Base-by-base conservation (phyloP, 53 echinoderm and acorn worm species). In the Astropecten irregularis region DNA sequence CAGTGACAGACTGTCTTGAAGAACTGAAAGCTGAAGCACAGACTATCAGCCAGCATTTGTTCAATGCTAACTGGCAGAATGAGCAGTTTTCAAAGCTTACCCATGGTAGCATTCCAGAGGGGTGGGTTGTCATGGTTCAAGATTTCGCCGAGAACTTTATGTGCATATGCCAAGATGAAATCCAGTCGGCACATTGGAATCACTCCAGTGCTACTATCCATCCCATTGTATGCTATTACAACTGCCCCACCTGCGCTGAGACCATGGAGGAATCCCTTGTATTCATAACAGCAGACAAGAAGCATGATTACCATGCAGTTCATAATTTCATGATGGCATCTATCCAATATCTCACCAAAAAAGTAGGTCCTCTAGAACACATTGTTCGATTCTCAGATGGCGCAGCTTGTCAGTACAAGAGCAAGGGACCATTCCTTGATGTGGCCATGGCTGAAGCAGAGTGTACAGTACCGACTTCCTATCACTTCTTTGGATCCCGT, bases 61-160 rank as follows among this genome's bases (percentile, higher is more conserved):
- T 92, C 36, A 81, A 57, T 22, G 85, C 85, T 63, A 27, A 67
- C 14, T 92, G 92, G 88, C 92, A 92, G 38, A 56, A 29, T 4
- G 0, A 29, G 6, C 71, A 92, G 31, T 88, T 52, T 38, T 1
- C 11, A 9, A 6, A 10, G 0, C 11, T 92, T 2, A 9, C 82
- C n/a, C 46, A 35, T 18, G 46, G 46, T 28, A 57, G 76, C 36
- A n/a, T n/a, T n/a, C 84, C 82, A 25, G 11, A 26, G 13, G 82
- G 73, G 0, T 82, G 82, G 19, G 37, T 72, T 7, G 21, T 82
- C 11, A 27, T 84, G 49, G 89, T 89, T 2, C 32, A 53, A 0
- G 88, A 92, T 46, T 92, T 92, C 37, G 92, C 85, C 0, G 88
- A 92, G 50, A 90, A 90, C 22, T 90, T 64, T 55, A n/a, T 55